Base-by-base conservation (phyloP, 2,888 invertebrate genomes). In the Sicus ferrugineus region DNA sequence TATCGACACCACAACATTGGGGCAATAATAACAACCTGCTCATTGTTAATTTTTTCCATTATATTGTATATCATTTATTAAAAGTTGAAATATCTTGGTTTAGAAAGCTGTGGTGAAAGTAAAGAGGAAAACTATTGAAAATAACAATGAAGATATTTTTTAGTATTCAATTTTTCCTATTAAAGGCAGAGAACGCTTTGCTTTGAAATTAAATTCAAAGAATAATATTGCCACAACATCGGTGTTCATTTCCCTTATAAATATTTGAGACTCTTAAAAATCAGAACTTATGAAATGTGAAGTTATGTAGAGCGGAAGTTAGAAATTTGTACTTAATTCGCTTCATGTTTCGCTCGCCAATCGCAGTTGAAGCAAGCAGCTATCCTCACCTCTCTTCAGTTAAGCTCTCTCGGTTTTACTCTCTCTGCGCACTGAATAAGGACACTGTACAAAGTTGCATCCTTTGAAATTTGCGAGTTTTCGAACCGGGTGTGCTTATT, bases 31-130 rank as follows among this genome's bases (percentile, higher is more conserved):
- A 42, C 42, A 42, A 42, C 42, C 5, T 3, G 16, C 42, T 6
- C 9, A 50, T 50, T 50, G 50, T 50, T 50, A 21, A 50, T 21
- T 50, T 50, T 50, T 50, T 21, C 50, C 50, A 50, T 50, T 50
- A 23, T 9, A 50, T 21, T 14, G 1, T 19, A 50, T 21, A 50
- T 9, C 21, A 19, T 50, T 21, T 21, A 50, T 21, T 21, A 23
- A 50, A 50, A 21, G 50, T 21, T 50, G 50, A 50, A 21, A 50
- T 21, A 16, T 4, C n/a, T n/a, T n/a, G n/a, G n/a, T n/a, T n/a
- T n/a, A n/a, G n/a, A n/a, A n/a, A n/a, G n/a, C n/a, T n/a, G n/a
- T n/a, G n/a, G n/a, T n/a, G n/a, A n/a, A n/a, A n/a, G n/a, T n/a
- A n/a, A n/a, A n/a, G n/a, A n/a, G n/a, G n/a, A n/a, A n/a, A n/a